Evolutionary conservation across 2,888 invertebrate species (phyloP).

Genomic region (Lycocerus yunnanus): DNA sequence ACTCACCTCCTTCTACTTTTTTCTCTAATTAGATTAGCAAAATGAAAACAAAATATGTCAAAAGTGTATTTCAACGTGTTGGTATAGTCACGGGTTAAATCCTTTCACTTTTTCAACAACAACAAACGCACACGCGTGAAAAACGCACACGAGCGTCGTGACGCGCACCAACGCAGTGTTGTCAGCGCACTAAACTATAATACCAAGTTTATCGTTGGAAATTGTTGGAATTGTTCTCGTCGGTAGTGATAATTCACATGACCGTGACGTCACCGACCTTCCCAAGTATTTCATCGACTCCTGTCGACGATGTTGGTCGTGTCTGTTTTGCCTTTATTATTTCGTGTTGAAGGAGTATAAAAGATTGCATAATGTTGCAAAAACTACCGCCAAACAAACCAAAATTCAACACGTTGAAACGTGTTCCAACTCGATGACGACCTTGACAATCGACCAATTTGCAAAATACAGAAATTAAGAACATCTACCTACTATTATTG

Average conservation of each 20-base stretch:
- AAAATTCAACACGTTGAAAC: constrained; percentile 1
- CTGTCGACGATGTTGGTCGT: constrained; percentile 7
- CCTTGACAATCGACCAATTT: constrained; percentile 1
- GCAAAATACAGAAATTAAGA: not conserved
- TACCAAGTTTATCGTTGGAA: constrained; percentile 44
- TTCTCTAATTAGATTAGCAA: not conserved
- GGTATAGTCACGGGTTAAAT: not conserved
- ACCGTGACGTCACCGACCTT: constrained; percentile 50
- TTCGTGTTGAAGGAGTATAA: not conserved
- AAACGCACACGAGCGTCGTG: constrained; percentile 9
- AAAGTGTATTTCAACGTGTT: not conserved
- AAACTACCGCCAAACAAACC: not conserved
- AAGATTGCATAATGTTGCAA: constrained; percentile 19
- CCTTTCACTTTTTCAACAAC: not conserved
- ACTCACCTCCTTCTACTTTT: not conserved
- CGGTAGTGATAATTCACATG: constrained; percentile 53
- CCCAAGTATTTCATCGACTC: constrained; percentile 37
- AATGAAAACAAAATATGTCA: not conserved
- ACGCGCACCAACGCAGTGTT: constrained; percentile 37
- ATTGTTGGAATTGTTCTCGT: constrained; percentile 52
- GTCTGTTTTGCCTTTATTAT: not conserved
- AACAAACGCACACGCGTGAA: constrained; percentile 10
- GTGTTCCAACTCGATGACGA: not conserved
- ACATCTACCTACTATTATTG: not conserved
- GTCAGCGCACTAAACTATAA: constrained; percentile 42